Evolutionary conservation across 2,888 invertebrate genomes (phyloP), one percentile per base, ranked within the genome.

Genomic region (Nomada ferruginata): DNA sequence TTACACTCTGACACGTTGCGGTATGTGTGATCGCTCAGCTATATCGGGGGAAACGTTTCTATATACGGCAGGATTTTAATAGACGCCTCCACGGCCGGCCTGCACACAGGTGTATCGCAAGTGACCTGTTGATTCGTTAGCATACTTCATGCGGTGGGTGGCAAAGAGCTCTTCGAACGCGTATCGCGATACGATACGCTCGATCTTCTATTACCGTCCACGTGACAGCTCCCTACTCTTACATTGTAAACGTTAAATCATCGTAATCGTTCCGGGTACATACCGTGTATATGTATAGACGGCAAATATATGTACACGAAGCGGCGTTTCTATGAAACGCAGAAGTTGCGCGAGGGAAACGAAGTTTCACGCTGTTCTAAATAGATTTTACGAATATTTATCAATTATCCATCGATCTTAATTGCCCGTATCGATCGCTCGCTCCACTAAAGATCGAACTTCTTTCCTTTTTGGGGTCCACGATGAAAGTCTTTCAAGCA

Each of bases 51-150:
- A 75, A 87, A 80, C 76, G 79, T 73, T 82, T 83, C 75, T 63
- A 66, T 63, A 55, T 26, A 63, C 52, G 52, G 66, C 57, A 26
- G 71, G 74, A 66, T 82, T 82, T 87, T 84, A 79, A 83, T 83
- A 88, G 76, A 65, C 77, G 65, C 57, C 69, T 53, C 69, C 66
- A 71, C 57, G 3, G 50, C 57, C 61, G 57, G 60, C 15, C 64
- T 59, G 36, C 68, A 70, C 71, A 44, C 47, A 29, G 72, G 47
- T 44, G 63, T 52, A 55, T 64, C 36, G 23, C 53, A 42, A 80
- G 79, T 83, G 88, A 90, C 86, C 90, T 90, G 89, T 90, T 89
- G 89, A 90, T 89, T 89, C 89, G 80, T 90, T 87, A 87, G 85
- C 78, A 83, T 81, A 80, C 69, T 84, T 89, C 79, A 82, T 87